Evolutionary conservation across 2,797 vertebrate genomes (phyloP), one percentile per base, ranked within the genome.

Genomic region (Crypturellus tataupa): DNA sequence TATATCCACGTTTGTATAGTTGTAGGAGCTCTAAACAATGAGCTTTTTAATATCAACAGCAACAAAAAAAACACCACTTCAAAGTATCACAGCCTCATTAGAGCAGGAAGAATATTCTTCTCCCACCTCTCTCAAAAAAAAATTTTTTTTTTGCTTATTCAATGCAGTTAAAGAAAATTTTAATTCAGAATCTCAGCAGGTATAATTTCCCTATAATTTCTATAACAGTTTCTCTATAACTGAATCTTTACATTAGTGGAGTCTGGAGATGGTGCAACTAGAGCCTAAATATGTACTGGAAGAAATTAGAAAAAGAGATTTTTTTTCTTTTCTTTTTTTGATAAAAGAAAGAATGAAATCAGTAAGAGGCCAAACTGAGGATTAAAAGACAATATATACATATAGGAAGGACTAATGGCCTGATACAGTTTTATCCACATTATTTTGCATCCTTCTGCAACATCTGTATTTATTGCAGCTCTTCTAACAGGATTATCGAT

Each of bases 361-460:
- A 53, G 53, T 27, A 14, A 0, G 1, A 51, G 17, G 4, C 8
- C 58, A 16, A 42, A 63, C 53, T 60, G 58, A 65, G 64, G 35
- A 86, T 51, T 44, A 44, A 49, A 53, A 19, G 15, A 42, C 40
- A 5, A 19, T 20, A 19, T 46, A 46, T 46, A 46, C 9, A 19
- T 44, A 18, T 46, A 46, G 11, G 14, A 40, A 55, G 49, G 14
- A 70, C 25, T 31, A 39, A 31, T 40, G 2, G 55, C 35, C 62
- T 14, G 24, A 29, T 35, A 24, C 18, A 0, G 0, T 9, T 33
- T 60, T 31, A 10, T 65, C 44, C 47, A 6, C 25, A n/a, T n/a
- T 17, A 72, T 29, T 53, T 53, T 53, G 51, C 51, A 29, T 53
- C 14, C 14, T 55, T 24, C 42, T 58, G 10, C 20, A 25, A 37